A percentile compares a stretch with the other conserved stretches of the same genome.
Conservation (phyloP, 2,797 vertebrate species). For the Atherinosoma microstoma region DNA sequence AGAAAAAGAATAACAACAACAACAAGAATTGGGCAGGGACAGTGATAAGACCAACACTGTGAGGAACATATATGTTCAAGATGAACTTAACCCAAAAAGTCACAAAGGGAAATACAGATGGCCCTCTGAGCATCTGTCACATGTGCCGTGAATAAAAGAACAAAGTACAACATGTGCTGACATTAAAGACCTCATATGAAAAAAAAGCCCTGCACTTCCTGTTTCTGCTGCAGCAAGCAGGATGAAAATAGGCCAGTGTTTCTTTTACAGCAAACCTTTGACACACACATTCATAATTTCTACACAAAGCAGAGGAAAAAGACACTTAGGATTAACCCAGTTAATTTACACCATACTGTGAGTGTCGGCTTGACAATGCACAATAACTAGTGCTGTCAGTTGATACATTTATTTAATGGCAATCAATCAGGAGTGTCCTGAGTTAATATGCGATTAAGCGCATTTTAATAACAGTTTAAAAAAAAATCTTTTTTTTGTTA, state of each 20-base stretch:
- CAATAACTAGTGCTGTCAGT: too few species aligned
- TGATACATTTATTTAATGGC: too few species aligned
- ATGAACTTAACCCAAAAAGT: conserved; percentile 23
- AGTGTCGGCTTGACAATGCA: neutral
- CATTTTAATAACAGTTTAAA: too few species aligned
- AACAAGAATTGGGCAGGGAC: conserved; percentile 11
- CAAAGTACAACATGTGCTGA: conserved; percentile 62
- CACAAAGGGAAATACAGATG: conserved; percentile 45
- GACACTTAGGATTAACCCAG: conserved; percentile 7
- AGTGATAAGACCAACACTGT: neutral
- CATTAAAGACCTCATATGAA: conserved; percentile 64
- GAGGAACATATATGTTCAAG: conserved; percentile 13
- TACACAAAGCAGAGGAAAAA: conserved; percentile 34
- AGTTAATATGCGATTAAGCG: too few species aligned
- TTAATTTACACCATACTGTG: conserved; percentile 21
- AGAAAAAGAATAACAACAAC: conserved; percentile 9
- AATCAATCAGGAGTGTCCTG: too few species aligned
- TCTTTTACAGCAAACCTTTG: conserved; percentile 43
- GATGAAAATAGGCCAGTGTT: conserved; percentile 55
- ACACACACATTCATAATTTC: conserved; percentile 38
- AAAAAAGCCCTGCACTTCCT: conserved; percentile 54
- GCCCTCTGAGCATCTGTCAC: conserved; percentile 43
- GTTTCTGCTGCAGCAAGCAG: conserved; percentile 63
- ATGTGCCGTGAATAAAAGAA: conserved; percentile 73
- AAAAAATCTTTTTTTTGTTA: too few species aligned